These are phyloP conservation scores for Ariolimax columbianus DNA, from an alignment of 2,888 invertebrate genomes.

Conservation along the genomic window DNA sequence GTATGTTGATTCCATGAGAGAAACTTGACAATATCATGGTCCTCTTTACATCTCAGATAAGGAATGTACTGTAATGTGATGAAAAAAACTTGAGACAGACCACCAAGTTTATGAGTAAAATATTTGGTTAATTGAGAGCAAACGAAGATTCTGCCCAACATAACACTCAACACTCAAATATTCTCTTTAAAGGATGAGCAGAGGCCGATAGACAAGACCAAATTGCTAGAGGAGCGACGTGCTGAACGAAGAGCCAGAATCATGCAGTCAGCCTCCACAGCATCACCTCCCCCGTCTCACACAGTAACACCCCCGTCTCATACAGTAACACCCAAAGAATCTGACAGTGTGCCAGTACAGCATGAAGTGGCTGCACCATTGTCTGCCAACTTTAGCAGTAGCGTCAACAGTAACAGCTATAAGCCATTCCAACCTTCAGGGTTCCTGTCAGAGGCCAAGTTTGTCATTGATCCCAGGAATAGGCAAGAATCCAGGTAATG, in stretches of 20 bases:
- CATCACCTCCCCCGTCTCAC: not conserved
- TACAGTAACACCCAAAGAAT: not conserved
- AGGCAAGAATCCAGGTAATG: conserved; percentile 16
- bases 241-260: conserved; percentile 56
- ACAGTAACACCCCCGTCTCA: not conserved
- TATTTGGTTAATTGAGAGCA: too few species aligned
- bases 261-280: not conserved
- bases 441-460: not conserved
- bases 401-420: conserved; percentile 32
- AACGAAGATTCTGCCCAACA: too few species aligned
- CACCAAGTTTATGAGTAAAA: too few species aligned
- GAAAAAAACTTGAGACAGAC: too few species aligned
- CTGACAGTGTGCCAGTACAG: conserved; percentile 7
- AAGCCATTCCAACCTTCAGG: not conserved
- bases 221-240: conserved; percentile 54
- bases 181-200: not conserved
- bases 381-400: conserved; percentile 39
- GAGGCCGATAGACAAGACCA: conserved; percentile 54
- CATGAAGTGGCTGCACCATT: conserved; percentile 12
- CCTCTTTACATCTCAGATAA: too few species aligned
- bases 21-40: too few species aligned
- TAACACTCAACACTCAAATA: too few species aligned
- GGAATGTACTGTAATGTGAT: too few species aligned
- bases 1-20: too few species aligned
- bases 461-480: conserved; percentile 56